Base-by-base conservation (phyloP, 1,140 invertebrate genomes). In the Hyposmocoma kahamanoa region DNA sequence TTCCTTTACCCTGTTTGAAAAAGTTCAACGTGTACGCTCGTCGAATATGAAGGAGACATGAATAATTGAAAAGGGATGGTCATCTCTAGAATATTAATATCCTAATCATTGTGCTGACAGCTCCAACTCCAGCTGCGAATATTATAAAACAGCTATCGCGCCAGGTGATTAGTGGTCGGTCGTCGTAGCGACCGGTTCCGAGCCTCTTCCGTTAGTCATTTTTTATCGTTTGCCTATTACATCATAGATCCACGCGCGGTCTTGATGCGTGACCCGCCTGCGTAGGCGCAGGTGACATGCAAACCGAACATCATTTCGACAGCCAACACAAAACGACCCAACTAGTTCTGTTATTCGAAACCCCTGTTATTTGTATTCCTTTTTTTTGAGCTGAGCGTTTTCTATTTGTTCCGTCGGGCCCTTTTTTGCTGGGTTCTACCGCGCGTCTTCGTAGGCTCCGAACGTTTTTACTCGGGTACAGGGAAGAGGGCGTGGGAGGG, bases 351-450 rank as follows among this genome's bases (percentile, higher is more conserved):
- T 74, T 75, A 77, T 62, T 59, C 61, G 74, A 77, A 67, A 79
- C 71, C 68, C 69, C 61, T 65, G 62, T 74, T 75, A 75, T 78
- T 72, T 77, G 67, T 72, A 53, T 64, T 76, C 60, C 55, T 72
- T 67, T 55, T 66, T 67, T 81, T 69, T 64, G 51, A 49, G 24
- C 54, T 52, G 56, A 72, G 49, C 64, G 66, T 81, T 81, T 79
- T 81, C 79, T 83, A 80, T 84, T 83, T 83, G 79, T 81, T 81
- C 77, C 76, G 72, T 74, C 75, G 71, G 71, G 66, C 67, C 77
- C 69, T 75, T 82, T 80, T 76, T 82, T 82, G 72, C 76, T 72
- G 68, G 64, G 68, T 56, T 68, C 63, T 68, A 70, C 66, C 75
- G 72, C 49, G 67, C 66, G 68, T 67, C 63, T 71, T 71, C 64